Conservation (phyloP, 2,888 invertebrate genomes). For the Sphaeridia pumilis region DNA sequence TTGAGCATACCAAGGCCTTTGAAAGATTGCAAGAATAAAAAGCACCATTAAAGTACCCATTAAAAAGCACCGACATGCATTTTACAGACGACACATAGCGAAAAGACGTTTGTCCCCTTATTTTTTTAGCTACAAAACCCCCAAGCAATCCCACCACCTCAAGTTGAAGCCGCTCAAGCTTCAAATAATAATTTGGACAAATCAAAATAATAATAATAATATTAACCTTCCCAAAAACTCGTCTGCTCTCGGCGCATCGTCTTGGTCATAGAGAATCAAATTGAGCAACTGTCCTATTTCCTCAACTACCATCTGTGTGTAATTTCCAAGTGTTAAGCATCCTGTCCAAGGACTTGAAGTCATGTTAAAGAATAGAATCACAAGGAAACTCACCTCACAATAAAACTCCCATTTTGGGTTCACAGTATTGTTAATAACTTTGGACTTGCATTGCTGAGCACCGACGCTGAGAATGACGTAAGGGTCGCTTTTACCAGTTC, state of each 20-base stretch:
- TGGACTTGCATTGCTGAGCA: constrained; percentile 83
- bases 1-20: constrained; percentile 63
- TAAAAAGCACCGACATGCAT: too few relatives aligned
- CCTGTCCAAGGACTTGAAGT: too few relatives aligned
- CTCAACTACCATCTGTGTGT: constrained; percentile 35
- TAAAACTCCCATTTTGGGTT: constrained; percentile 96
- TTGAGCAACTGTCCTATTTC: constrained; percentile 58
- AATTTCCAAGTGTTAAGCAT: constrained; percentile 7
- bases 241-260: constrained; percentile 68
- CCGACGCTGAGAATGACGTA: constrained; percentile 86
- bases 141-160: too few relatives aligned
- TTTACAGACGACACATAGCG: too few relatives aligned
- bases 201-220: background rate
- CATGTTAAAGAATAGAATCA: too few relatives aligned
- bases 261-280: constrained; percentile 72
- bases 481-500: constrained; percentile 95
- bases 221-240: constrained; percentile 74
- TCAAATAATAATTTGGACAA: background rate
- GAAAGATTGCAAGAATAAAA: background rate
- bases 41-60: too few relatives aligned
- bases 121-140: too few relatives aligned
- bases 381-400: constrained; percentile 65
- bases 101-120: too few relatives aligned
- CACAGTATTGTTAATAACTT: constrained; percentile 83
- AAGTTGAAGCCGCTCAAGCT: too few relatives aligned